phyloP scores from a whole-genome alignment of 2,888 invertebrate species.

The Drosophila lacicola region DNA sequence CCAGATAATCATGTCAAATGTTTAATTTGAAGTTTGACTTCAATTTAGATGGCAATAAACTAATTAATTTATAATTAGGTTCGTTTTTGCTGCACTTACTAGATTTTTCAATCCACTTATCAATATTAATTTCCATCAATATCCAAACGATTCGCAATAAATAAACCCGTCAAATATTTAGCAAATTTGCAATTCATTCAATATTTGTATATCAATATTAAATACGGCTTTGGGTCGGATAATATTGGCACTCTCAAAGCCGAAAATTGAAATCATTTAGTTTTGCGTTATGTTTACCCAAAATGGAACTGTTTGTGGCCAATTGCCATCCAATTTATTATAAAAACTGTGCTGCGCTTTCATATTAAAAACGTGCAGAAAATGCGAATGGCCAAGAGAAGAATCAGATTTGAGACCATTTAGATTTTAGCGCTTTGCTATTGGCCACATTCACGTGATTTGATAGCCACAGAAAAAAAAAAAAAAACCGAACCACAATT shows the following conservation, averaged over 20 bases:
- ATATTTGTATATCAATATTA: constrained; percentile 12
- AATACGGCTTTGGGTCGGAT: constrained; percentile 5
- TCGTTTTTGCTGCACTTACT: neutral
- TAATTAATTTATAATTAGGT: constrained; percentile 5
- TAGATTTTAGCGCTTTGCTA: constrained; percentile 36
- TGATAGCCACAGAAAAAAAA: constrained; percentile 24
- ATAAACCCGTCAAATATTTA: neutral
- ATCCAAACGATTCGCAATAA: neutral
- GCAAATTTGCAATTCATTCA: constrained; percentile 12
- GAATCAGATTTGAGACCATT: constrained; percentile 23
- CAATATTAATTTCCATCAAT: constrained; percentile 1
- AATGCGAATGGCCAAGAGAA: constrained; percentile 37
- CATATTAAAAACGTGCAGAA: constrained; percentile 68
- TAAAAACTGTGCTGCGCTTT: constrained; percentile 35
- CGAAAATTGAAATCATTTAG: constrained; percentile 9
- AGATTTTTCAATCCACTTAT: neutral
- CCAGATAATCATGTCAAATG: neutral
- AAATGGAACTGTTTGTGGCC: constrained; percentile 39
- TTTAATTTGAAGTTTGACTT: neutral
- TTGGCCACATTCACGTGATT: constrained; percentile 29
- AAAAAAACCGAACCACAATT: constrained; percentile 43
- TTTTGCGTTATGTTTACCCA: constrained; percentile 1
- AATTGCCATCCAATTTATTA: constrained; percentile 23
- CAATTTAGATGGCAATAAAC: constrained; percentile 1
- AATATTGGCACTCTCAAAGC: constrained; percentile 6